Conservation (phyloP, 1,140 invertebrate species). For the Physella acuta region DNA sequence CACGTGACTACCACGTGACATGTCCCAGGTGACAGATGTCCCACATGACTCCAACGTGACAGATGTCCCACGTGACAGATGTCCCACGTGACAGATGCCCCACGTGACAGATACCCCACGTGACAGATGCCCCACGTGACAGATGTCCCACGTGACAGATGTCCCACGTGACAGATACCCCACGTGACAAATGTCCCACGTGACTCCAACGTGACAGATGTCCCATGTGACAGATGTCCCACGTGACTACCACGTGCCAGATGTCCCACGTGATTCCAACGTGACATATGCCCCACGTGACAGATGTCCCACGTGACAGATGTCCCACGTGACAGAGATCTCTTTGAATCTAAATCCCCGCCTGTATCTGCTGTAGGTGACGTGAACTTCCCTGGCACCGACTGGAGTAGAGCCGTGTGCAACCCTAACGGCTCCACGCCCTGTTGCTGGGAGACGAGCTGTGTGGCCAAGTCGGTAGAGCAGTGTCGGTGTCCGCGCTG, state of each 20-base stretch:
- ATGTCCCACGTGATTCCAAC: not conserved
- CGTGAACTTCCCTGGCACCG: not conserved
- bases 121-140: no score
- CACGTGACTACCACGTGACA: no score
- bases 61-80: no score
- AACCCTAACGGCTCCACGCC: slow-evolving; percentile 28
- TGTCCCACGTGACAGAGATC: not conserved
- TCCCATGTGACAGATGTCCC: not conserved
- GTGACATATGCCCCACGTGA: no score
- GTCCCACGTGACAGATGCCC: no score
- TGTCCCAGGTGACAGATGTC: no score
- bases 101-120: no score
- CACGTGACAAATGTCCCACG: no score
- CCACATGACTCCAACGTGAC: no score
- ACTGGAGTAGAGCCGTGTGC: slow-evolving; percentile 30
- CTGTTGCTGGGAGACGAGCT: slow-evolving; percentile 29
- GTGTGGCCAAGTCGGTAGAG: slow-evolving; percentile 14
- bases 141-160: no score
- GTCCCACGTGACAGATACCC: no score
- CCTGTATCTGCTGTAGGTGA: not conserved
- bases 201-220: no score
- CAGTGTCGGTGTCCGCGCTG: slow-evolving; percentile 26
- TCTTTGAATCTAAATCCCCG: not conserved
- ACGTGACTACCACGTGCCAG: not conserved
- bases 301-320: not conserved